Evolutionary conservation across 2,113 vertebrate species (phyloP).

Genomic region (Mionectes macconnelli): DNA sequence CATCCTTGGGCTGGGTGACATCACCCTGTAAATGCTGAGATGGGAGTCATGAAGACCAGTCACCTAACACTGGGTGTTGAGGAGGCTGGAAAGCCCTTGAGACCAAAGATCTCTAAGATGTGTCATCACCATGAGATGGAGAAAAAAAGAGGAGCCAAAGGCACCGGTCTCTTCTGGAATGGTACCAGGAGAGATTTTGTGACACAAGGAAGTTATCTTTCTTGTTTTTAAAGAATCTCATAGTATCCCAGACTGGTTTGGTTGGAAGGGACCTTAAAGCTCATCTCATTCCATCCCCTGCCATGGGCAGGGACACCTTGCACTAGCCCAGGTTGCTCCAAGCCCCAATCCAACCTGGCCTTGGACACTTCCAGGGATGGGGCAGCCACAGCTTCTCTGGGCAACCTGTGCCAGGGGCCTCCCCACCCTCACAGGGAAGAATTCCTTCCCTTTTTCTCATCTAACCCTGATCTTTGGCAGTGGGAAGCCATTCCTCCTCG

Average conservation of each 20-base stretch:
- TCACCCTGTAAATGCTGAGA: not conserved
- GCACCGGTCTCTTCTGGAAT: not conserved
- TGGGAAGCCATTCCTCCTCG: not conserved
- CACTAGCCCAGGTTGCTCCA: accelerated
- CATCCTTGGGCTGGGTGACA: not conserved
- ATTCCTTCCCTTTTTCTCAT: not conserved
- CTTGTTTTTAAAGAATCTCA: not conserved
- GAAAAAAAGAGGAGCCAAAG: not conserved
- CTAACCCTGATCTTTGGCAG: not conserved
- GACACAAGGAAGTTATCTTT: not conserved
- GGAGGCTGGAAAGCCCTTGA: not conserved
- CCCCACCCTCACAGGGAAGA: accelerated
- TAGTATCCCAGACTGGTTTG: not conserved
- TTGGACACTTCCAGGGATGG: not conserved
- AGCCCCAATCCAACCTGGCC: accelerated
- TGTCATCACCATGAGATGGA: not conserved
- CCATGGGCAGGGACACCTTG: too few species aligned
- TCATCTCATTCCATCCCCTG: not conserved
- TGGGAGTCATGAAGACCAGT: not conserved
- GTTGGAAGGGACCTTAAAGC: not conserved
- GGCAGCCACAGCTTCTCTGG: not conserved
- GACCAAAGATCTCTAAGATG: not conserved
- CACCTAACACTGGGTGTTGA: not conserved
- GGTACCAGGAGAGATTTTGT: not conserved
- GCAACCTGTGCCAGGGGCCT: not conserved